Conservation (phyloP, 2,797 vertebrate species). For the Chaetodon trifasciatus region DNA sequence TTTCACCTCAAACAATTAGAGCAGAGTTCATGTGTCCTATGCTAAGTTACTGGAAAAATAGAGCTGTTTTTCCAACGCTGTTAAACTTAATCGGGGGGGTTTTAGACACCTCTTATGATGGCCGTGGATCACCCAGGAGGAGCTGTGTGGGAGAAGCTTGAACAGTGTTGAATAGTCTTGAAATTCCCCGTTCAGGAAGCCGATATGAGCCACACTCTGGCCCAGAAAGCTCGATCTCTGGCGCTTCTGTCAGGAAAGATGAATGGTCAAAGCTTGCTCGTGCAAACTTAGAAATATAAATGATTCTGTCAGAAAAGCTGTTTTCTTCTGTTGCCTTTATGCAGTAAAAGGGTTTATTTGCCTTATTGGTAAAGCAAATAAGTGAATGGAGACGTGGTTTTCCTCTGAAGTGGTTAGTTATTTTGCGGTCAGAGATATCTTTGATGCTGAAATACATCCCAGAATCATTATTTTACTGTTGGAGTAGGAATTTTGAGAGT, state of each 20-base stretch:
- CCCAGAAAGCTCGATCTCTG: not conserved
- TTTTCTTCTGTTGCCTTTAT: not conserved
- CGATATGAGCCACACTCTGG: not conserved
- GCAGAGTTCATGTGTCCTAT: not conserved
- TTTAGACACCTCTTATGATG: not conserved
- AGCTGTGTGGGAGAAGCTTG: not conserved
- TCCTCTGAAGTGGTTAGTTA: not conserved
- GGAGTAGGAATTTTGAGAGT: not conserved
- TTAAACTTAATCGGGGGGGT: not conserved
- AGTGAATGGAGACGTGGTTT: conserved; percentile 3
- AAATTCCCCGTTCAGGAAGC: too few species aligned
- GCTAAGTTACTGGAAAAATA: not conserved
- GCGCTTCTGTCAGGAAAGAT: not conserved
- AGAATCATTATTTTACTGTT: not conserved
- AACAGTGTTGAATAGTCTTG: not conserved
- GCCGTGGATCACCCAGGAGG: not conserved
- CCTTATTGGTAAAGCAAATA: conserved; percentile 10
- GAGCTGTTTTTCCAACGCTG: not conserved
- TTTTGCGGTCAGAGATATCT: not conserved
- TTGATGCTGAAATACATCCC: conserved; percentile 14
- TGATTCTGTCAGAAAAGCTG: not conserved
- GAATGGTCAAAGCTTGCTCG: conserved; percentile 8
- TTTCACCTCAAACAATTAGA: too few species aligned
- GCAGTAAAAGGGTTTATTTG: not conserved
- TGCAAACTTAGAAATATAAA: conserved; percentile 5